Percentiles rank a stretch among this genome's conserved stretches.
These are phyloP conservation scores for Polydesmus complanatus DNA, from an alignment of 2,888 invertebrate genomes.

Conservation along the genomic window DNA sequence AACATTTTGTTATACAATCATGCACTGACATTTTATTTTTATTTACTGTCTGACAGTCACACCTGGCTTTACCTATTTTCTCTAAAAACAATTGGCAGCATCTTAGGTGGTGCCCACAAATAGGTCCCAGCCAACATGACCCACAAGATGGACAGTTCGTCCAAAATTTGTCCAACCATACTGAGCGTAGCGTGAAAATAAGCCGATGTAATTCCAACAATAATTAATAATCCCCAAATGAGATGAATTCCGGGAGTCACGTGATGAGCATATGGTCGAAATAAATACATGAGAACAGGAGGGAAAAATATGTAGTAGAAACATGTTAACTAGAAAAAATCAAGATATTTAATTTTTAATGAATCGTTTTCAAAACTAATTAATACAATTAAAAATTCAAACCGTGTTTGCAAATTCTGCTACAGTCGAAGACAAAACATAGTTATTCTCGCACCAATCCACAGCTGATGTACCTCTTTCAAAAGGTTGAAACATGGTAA, in stretches of 20 bases:
- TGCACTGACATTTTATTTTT: too few relatives aligned
- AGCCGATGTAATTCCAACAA: conserved; percentile 64
- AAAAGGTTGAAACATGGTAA: conserved; percentile 14
- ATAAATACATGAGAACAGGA: conserved; percentile 59
- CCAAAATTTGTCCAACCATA: conserved; percentile 61
- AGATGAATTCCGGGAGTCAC: conserved; percentile 63
- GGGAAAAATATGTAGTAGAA: conserved; percentile 61
- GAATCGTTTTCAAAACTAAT: too few relatives aligned
- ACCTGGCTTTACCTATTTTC: conserved; percentile 21
- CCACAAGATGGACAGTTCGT: conserved; percentile 71
- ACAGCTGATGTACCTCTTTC: conserved; percentile 59
- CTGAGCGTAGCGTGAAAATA: conserved; percentile 76
- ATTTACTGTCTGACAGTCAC: not conserved
- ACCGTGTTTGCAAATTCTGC: conserved; percentile 74
- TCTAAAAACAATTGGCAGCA: conserved; percentile 22
- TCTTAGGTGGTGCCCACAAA: conserved; percentile 50
- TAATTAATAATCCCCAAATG: conserved; percentile 64
- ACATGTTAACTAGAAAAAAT: too few relatives aligned
- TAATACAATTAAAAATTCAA: too few relatives aligned
- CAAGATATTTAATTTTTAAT: too few relatives aligned
- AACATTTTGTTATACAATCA: not conserved
- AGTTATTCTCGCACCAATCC: conserved; percentile 74
- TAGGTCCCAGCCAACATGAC: conserved; percentile 62
- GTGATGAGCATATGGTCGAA: conserved; percentile 57
- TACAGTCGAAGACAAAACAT: conserved; percentile 57